phyloP scores from a whole-genome alignment of 2,113 vertebrate species.

The Clarias gariepinus region DNA sequence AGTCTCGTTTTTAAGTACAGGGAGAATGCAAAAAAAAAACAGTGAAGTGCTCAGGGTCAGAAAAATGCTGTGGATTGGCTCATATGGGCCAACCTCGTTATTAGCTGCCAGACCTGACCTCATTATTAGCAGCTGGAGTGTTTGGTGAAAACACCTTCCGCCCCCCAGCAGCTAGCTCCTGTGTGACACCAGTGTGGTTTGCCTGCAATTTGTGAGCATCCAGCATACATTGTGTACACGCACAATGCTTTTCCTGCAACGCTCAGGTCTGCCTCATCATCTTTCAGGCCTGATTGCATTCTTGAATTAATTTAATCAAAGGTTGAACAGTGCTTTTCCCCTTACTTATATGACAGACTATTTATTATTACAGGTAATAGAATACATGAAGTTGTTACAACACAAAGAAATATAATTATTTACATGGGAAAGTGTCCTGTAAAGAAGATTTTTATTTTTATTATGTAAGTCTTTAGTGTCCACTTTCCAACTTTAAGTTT shows the following conservation, averaged over 20 bases:
- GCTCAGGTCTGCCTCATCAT: slow-evolving; percentile 71
- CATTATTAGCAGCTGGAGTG: slow-evolving; percentile 47
- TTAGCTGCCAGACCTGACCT: slow-evolving; percentile 56
- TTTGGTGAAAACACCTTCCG: slow-evolving; percentile 56
- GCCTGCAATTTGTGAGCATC: slow-evolving; percentile 47
- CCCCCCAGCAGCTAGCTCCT: background rate
- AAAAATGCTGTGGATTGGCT: slow-evolving; percentile 56
- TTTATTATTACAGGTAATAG: background rate
- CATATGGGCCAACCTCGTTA: slow-evolving; percentile 53
- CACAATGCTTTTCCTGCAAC: slow-evolving; percentile 66
- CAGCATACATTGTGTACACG: slow-evolving; percentile 9
- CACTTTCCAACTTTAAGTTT: background rate
- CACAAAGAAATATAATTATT: background rate
- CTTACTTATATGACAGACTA: background rate
- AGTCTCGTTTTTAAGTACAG: slow-evolving; percentile 60
- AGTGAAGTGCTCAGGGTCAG: slow-evolving; percentile 61
- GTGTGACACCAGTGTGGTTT: slow-evolving; percentile 29
- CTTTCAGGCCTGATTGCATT: slow-evolving; percentile 72
- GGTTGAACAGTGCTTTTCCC: background rate
- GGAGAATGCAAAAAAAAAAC: slow-evolving; percentile 70
- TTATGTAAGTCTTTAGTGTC: background rate
- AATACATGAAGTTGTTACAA: background rate
- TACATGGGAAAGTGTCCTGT: background rate
- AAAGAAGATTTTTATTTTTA: background rate
- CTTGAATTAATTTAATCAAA: slow-evolving; percentile 60